Evolutionary conservation across 2,113 vertebrate genomes (phyloP).

Genomic region (Vulpes lagopus): DNA sequence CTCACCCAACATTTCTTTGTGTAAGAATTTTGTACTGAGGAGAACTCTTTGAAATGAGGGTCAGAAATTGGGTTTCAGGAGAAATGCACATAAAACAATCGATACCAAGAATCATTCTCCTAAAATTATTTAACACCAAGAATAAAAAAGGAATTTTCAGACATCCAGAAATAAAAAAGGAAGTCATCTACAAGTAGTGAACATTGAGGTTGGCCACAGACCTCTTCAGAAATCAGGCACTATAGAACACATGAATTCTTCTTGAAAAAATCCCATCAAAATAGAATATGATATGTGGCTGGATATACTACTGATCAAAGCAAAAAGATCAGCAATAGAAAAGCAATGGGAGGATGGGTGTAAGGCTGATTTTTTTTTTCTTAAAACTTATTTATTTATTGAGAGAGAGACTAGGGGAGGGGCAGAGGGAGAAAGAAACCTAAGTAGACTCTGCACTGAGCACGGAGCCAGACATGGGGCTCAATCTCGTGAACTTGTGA

Average conservation of each 20-base stretch:
- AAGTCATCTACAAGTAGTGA: neutral
- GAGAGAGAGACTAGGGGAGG: neutral
- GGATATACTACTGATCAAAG: neutral
- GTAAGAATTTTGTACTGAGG: neutral
- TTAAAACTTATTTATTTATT: neutral
- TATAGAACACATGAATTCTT: neutral
- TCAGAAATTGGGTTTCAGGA: neutral
- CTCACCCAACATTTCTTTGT: neutral
- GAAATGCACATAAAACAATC: neutral
- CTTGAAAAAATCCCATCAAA: neutral
- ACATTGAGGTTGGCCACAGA: neutral
- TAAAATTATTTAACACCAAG: neutral
- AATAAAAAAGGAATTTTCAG: neutral
- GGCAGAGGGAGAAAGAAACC: neutral
- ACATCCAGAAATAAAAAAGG: neutral
- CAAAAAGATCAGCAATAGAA: neutral
- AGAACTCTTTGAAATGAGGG: neutral
- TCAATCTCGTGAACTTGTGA: neutral
- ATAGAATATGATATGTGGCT: neutral
- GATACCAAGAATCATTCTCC: neutral
- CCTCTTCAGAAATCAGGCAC: neutral
- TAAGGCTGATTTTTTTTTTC: neutral
- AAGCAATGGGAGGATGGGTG: neutral
- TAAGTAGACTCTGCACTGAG: neutral
- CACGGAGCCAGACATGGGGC: neutral